Evolutionary conservation across 2,113 vertebrate genomes (phyloP).

Genomic region (Uria aalge): DNA sequence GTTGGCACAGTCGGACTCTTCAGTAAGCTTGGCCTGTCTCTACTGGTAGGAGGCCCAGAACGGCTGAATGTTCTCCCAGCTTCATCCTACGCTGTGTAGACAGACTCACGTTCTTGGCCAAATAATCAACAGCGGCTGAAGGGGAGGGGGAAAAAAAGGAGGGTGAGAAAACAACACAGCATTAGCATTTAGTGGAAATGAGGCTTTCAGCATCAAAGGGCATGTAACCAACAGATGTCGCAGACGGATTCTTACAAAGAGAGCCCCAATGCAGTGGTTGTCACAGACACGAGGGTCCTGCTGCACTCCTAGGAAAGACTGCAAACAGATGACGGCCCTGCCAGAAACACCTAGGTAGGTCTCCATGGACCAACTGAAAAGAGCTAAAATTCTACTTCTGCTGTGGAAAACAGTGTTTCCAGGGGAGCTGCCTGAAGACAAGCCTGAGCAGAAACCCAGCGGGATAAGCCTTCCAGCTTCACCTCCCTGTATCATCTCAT

Average conservation of each 20-base stretch:
- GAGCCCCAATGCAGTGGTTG: neutral
- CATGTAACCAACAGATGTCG: neutral
- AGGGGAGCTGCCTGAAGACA: neutral
- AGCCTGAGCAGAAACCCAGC: neutral
- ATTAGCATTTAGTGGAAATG: neutral
- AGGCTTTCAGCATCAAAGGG: neutral
- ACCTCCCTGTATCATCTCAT: neutral
- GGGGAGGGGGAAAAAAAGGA: neutral
- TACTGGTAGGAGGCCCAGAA: constrained; percentile 96
- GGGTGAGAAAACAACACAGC: neutral
- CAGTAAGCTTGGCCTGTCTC: constrained; percentile 98
- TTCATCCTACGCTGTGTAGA: constrained; percentile 98
- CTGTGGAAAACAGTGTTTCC: neutral
- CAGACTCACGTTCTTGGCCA: constrained; percentile 98
- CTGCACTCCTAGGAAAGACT: neutral
- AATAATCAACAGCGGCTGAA: constrained; percentile 95
- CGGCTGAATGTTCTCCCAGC: constrained; percentile 94
- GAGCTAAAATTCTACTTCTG: neutral
- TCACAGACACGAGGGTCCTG: neutral
- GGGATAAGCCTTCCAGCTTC: neutral
- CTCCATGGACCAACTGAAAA: neutral
- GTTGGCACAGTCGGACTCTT: neutral
- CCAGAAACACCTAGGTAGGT: neutral
- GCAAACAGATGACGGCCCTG: neutral
- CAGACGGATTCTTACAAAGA: neutral